Evolutionary conservation across 1,140 invertebrate species (phyloP).

Genomic region (Drosophila pectinifera): DNA sequence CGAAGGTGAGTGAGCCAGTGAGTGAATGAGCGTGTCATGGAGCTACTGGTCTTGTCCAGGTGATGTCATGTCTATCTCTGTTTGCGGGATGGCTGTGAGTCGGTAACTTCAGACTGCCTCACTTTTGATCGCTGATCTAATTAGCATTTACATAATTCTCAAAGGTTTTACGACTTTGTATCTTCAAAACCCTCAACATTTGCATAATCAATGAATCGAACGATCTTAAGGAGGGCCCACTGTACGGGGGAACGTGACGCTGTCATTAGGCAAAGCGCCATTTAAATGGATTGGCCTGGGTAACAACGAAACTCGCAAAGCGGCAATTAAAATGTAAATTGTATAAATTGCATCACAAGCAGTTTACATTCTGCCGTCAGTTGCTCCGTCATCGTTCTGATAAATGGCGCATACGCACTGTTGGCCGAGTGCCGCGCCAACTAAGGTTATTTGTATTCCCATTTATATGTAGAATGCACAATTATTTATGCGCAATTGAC

Average conservation of each 20-base stretch:
- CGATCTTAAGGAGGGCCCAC: slow-evolving; percentile 24
- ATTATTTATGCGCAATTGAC: slow-evolving; percentile 51
- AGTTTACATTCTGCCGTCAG: slow-evolving; percentile 59
- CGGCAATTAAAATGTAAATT: slow-evolving; percentile 82
- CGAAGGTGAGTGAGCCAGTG: slow-evolving; percentile 34
- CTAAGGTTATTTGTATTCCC: slow-evolving; percentile 67
- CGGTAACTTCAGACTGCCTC: slow-evolving; percentile 13
- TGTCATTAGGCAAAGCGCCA: slow-evolving; percentile 76
- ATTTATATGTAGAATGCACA: slow-evolving; percentile 36
- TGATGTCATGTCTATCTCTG: slow-evolving; percentile 53
- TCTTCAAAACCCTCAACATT: slow-evolving; percentile 24
- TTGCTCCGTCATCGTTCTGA: slow-evolving; percentile 59
- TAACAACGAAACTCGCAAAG: slow-evolving; percentile 53
- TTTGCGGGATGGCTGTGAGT: slow-evolving; percentile 25
- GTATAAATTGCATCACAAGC: slow-evolving; percentile 78
- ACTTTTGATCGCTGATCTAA: slow-evolving; percentile 26
- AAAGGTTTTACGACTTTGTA: slow-evolving; percentile 34
- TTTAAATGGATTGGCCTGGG: slow-evolving; percentile 59
- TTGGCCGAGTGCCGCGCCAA: slow-evolving; percentile 21
- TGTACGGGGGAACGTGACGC: slow-evolving; percentile 62
- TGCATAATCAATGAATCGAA: slow-evolving; percentile 38
- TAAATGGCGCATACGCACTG: slow-evolving; percentile 74
- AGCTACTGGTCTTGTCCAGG: slow-evolving; percentile 60
- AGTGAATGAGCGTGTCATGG: slow-evolving; percentile 25
- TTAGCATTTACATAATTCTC: slow-evolving; percentile 48